Base-by-base conservation (phyloP, 2,888 invertebrate species). In the Parnassius apollo region DNA sequence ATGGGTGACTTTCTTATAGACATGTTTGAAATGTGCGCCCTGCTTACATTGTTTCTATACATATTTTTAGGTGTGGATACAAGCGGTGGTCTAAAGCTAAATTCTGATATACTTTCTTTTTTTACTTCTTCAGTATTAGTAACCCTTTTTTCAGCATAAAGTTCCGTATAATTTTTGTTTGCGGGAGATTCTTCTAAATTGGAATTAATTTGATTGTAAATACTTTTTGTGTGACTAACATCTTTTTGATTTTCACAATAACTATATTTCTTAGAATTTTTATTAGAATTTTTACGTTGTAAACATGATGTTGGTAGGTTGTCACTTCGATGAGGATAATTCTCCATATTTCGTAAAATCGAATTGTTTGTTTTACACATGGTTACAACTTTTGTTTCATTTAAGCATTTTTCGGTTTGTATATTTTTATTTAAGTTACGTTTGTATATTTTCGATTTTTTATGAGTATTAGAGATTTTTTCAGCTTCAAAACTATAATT, bases 51-150 rank as follows among this genome's bases (percentile, higher is more conserved):
- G 42, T 67, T 71, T 44, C 25, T 45, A 12, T 63, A 57, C 50
- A 57, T 50, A 10, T 64, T 65, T 71, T 76, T 82, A n/a, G 86
- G 87, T 11, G 87, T 87, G 0, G 87, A 87, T 42, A 73, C 70
- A 69, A 79, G 76, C 51, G 65, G 71, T 45, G 86, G 86, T 42
- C 71, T 72, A 67, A 87, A 87, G 58, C 71, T 72, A 67, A 87
- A 87, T 57, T 77, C 67, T 57, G 66, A 64, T 10, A 68, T 63
- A 22, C 62, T 60, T 18, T 65, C 61, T 52, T 57, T 53, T 10
- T 64, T 7, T 42, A 25, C 12, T 9, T 66, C 61, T 10, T 68
- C 49, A 35, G 54, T 49, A 12, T 35, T 49, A 1, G 2, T 42
- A 13, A 35, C 42, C 42, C 9, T 60, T 0, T 46, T 22, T 22